A percentile compares a stretch with the other conserved stretches of the same genome.
These are phyloP conservation scores for Poecile atricapillus DNA, from an alignment of 2,113 vertebrate species.

Conservation along the genomic window DNA sequence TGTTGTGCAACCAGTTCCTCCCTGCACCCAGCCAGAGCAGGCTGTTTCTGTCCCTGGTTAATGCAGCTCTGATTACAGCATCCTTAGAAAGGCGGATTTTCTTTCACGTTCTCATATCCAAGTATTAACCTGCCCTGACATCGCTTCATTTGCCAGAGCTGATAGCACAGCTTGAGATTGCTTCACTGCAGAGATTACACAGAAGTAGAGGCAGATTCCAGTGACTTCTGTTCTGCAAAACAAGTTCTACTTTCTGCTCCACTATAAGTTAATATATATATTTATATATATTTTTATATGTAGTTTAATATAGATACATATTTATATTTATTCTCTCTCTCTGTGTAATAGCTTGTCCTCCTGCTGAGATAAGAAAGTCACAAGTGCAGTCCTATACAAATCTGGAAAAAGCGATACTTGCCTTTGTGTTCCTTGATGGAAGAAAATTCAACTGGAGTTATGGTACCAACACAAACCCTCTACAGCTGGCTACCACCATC, in stretches of 20 bases:
- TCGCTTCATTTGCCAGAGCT: neutral
- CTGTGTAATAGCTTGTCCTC: neutral
- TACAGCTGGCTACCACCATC: neutral
- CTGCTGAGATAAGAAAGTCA: neutral
- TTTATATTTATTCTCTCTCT: neutral
- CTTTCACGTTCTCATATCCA: neutral
- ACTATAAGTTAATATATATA: neutral
- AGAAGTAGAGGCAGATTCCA: neutral
- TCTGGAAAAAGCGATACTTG: neutral
- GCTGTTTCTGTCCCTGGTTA: neutral
- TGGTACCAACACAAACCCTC: neutral
- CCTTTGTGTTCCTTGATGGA: neutral
- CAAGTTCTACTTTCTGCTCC: neutral
- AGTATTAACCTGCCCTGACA: slow-evolving; percentile 23
- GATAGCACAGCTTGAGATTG: neutral
- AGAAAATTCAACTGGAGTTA: neutral
- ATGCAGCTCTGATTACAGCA: neutral
- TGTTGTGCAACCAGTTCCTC: neutral
- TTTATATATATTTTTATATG: no score
- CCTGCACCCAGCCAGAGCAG: neutral
- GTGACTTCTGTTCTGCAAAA: neutral
- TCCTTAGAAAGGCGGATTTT: slow-evolving; percentile 7
- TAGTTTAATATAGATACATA: neutral
- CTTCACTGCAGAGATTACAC: neutral
- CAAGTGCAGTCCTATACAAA: neutral